Percentiles rank a stretch among this genome's conserved stretches.
Evolutionary conservation across 2,797 vertebrate species (phyloP).

Genomic region (Esox lucius): DNA sequence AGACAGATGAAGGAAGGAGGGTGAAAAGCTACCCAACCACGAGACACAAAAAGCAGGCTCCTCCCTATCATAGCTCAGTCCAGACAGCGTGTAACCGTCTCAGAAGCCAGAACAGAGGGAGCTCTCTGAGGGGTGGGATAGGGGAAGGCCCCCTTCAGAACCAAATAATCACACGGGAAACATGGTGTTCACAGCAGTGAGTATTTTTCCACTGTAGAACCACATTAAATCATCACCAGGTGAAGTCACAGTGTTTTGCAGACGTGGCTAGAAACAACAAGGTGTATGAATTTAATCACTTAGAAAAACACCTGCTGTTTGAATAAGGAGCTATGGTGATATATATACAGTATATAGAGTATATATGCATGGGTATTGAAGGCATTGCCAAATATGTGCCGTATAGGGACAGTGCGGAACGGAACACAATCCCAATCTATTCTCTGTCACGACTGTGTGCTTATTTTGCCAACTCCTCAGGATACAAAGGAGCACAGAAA

Average conservation of each 20-base stretch:
- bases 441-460: background rate
- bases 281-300: constrained; percentile 39
- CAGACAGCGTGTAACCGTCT: constrained; percentile 40
- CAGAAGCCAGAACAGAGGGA: constrained; percentile 34
- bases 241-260: constrained; percentile 14
- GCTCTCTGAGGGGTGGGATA: constrained; percentile 31
- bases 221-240: constrained; percentile 10
- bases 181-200: constrained; percentile 27
- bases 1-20: background rate
- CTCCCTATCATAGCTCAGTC: constrained; percentile 15
- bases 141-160: constrained; percentile 20
- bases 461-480: constrained; percentile 11
- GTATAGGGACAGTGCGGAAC: background rate
- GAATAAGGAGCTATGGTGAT: background rate
- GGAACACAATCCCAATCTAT: no score
- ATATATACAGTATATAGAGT: background rate
- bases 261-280: constrained; percentile 35
- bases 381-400: background rate
- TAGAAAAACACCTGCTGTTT: constrained; percentile 45
- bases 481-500: constrained; percentile 1
- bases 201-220: constrained; percentile 30
- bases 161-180: constrained; percentile 3
- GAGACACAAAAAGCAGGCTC: background rate
- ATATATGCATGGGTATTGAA: background rate
- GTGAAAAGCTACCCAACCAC: no score